Conservation (phyloP, 2,797 vertebrate genomes). For the Anisognathus igniventris region DNA sequence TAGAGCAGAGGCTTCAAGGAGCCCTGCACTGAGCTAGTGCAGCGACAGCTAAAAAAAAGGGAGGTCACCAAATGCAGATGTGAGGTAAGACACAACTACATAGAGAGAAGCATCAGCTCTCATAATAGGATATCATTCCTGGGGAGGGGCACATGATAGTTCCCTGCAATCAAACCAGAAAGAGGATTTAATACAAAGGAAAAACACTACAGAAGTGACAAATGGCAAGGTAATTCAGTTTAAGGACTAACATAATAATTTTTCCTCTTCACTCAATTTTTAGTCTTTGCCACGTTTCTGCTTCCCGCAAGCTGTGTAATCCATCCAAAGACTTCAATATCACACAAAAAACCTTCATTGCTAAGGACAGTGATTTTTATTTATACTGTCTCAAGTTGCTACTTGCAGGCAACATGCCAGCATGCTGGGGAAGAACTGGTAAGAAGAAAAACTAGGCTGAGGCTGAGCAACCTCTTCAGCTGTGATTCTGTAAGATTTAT, state of each 20-base stretch:
- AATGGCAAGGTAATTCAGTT: not conserved
- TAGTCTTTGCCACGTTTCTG: not conserved
- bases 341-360: not conserved
- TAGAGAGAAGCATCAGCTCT: not conserved
- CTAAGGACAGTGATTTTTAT: not conserved
- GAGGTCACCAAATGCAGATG: not conserved
- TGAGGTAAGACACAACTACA: not conserved
- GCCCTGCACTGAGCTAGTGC: not conserved
- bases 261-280: not conserved
- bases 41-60: not conserved
- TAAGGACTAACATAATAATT: not conserved
- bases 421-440: not conserved
- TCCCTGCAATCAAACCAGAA: not conserved
- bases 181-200: not conserved
- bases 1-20: not conserved
- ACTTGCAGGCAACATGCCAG: not conserved
- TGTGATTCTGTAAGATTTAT: not conserved
- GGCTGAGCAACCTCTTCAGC: not conserved
- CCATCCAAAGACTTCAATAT: not conserved
- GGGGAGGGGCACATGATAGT: accelerated
- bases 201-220: not conserved
- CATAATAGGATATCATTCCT: not conserved
- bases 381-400: not conserved
- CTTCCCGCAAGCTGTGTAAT: not conserved
- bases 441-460: not conserved